These are phyloP conservation scores for Hedya salicella DNA, from an alignment of 2,888 invertebrate species.

Conservation along the genomic window DNA sequence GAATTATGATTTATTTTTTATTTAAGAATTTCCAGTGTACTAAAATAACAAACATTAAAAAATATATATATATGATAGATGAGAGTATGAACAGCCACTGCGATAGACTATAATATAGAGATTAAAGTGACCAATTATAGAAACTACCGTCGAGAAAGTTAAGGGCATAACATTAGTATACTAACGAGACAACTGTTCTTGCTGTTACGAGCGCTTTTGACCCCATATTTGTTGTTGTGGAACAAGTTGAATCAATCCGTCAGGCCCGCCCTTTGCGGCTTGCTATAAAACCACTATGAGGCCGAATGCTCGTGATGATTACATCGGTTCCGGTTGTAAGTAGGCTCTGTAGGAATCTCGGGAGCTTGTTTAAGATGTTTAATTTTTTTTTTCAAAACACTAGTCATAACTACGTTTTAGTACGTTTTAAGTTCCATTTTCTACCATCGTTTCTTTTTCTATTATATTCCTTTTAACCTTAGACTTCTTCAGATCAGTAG, in stretches of 20 bases:
- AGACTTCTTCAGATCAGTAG: background rate
- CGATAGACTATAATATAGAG: slow-evolving; percentile 1
- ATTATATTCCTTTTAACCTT: no score
- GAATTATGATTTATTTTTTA: no score
- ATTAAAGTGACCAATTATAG: slow-evolving; percentile 17
- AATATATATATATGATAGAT: no score
- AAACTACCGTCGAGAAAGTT: slow-evolving; percentile 36
- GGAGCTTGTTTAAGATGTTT: slow-evolving; percentile 35
- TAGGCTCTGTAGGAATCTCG: slow-evolving; percentile 23
- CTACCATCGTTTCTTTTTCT: no score
- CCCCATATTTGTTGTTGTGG: slow-evolving; percentile 48
- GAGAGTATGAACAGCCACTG: no score
- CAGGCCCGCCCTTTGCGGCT: slow-evolving; percentile 59
- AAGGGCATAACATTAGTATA: slow-evolving; percentile 29
- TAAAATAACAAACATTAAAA: no score
- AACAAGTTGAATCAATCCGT: slow-evolving; percentile 39
- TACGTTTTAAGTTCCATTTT: no score
- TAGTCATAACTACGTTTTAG: no score
- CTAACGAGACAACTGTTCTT: slow-evolving; percentile 26
- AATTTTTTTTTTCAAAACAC: background rate
- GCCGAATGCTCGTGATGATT: slow-evolving; percentile 61
- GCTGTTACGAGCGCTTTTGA: slow-evolving; percentile 48
- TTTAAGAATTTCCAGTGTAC: no score
- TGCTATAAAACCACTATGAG: slow-evolving; percentile 60
- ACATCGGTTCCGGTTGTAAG: slow-evolving; percentile 59